Base-by-base conservation (phyloP, 2,888 invertebrate species). In the Lepetodrilus schrolli region DNA sequence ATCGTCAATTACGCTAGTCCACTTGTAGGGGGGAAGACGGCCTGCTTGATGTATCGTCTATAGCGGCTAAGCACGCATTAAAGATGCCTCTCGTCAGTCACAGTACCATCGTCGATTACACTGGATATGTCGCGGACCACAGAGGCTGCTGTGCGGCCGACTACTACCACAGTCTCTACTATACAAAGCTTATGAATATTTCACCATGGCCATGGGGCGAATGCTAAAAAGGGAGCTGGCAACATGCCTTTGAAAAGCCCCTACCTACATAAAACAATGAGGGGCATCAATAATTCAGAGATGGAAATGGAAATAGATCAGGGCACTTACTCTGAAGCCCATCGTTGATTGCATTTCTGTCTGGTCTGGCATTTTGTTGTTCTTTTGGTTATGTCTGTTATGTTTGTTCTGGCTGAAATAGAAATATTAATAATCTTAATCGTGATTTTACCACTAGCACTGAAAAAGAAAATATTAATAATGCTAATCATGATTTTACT, bases 301-400 rank as follows among this genome's bases (percentile, higher is more conserved):
- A 26, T 30, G 58, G 17, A 58, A 50, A 66, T 38, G 23, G 34
- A 36, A 23, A 58, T 30, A 34, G 58, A 58, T 30, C 34, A 58
- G 13, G 26, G 48, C 34, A 78, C 82, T 74, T 77, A 86, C 85
- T 80, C 83, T 78, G 21, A 84, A 74, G 48, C 86, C 86, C 78
- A 83, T 82, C 20, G 87, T 87, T 4, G 86, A 86, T 78, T 86
- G 87, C 81, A 87, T 82, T 71, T 78, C 78, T 20, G 74, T 47
- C 26, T 68, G 47, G 30, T 58, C 58, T 58, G 58, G 58, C 34
- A 58, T n/a, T 30, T 23, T 58, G 58, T 58, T 58, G 30, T 34
- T 34, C 4, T 58, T 58, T 13, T 23, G n/a, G n/a, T n/a, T 10
- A 4, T 58, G 26, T 10, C n/a, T 23, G 17, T 58, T 13, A 58